phyloP scores from a whole-genome alignment of 2,113 vertebrate species.

The Cephalopterus ornatus region DNA sequence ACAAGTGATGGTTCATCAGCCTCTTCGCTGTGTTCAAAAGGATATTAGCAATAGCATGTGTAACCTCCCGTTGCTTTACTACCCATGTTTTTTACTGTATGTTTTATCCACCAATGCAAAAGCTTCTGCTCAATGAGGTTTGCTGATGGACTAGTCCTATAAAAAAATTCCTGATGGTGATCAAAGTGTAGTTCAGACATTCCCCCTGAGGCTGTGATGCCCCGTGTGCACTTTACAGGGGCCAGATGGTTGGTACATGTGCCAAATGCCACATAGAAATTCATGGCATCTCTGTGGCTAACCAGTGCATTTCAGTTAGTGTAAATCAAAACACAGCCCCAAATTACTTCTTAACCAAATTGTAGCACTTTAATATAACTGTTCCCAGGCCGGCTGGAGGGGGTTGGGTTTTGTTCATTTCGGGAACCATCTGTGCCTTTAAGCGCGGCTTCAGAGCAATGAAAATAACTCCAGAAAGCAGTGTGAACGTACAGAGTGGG shows the following conservation, averaged over 20 bases:
- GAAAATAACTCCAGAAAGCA: neutral
- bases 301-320: neutral
- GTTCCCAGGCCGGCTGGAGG: neutral
- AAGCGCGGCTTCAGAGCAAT: neutral
- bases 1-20: neutral
- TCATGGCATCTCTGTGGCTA: conserved; percentile 25
- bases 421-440: conserved; percentile 42
- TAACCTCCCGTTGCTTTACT: neutral
- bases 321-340: conserved; percentile 50
- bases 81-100: neutral
- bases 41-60: neutral
- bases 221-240: neutral
- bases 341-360: conserved; percentile 43
- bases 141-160: neutral
- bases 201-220: neutral
- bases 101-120: neutral
- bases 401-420: conserved; percentile 32
- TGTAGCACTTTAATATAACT: neutral
- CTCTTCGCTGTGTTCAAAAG: neutral
- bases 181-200: neutral
- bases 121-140: neutral
- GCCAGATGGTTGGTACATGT: conserved; percentile 49
- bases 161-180: neutral
- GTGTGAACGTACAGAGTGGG: neutral
- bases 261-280: conserved; percentile 26